phyloP scores from a whole-genome alignment of 2,888 invertebrate genomes.

The Apoda limacodes region DNA sequence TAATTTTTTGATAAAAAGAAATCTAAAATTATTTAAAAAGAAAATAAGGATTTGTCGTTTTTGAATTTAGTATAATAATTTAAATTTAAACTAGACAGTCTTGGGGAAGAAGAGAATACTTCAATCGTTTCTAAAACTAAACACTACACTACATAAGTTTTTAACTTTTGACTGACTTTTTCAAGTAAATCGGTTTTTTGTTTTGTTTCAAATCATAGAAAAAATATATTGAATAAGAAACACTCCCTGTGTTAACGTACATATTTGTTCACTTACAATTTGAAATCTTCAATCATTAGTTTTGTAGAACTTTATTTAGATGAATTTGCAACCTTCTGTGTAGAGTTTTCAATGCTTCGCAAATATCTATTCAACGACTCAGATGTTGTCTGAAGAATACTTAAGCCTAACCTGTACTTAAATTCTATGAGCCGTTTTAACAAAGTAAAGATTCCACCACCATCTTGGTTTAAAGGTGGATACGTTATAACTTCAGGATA shows the following conservation, averaged over 20 bases:
- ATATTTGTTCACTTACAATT: not conserved
- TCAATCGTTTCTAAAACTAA: too few relatives aligned
- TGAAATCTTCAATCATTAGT: not conserved
- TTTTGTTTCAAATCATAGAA: too few relatives aligned
- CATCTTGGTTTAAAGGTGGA: constrained; percentile 43
- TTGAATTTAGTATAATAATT: too few relatives aligned
- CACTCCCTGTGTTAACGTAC: too few relatives aligned
- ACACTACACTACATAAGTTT: too few relatives aligned
- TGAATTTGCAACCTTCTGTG: constrained; percentile 36
- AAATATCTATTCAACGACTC: constrained; percentile 75
- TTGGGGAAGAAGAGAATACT: too few relatives aligned
- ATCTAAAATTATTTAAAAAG: too few relatives aligned
- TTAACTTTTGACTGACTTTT: too few relatives aligned
- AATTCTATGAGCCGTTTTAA: constrained; percentile 75
- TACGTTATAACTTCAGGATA: constrained; percentile 50
- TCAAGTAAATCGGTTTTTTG: not conserved
- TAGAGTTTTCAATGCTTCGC: constrained; percentile 63
- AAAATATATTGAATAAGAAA: too few relatives aligned
- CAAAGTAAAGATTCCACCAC: constrained; percentile 66
- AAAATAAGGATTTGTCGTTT: too few relatives aligned
- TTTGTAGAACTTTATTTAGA: constrained; percentile 20
- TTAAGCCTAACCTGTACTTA: constrained; percentile 75
- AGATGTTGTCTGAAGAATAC: constrained; percentile 75
- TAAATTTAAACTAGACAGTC: too few relatives aligned
- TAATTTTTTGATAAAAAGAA: too few relatives aligned